Conservation (phyloP, 1,140 invertebrate species). For the Asobara japonica region DNA sequence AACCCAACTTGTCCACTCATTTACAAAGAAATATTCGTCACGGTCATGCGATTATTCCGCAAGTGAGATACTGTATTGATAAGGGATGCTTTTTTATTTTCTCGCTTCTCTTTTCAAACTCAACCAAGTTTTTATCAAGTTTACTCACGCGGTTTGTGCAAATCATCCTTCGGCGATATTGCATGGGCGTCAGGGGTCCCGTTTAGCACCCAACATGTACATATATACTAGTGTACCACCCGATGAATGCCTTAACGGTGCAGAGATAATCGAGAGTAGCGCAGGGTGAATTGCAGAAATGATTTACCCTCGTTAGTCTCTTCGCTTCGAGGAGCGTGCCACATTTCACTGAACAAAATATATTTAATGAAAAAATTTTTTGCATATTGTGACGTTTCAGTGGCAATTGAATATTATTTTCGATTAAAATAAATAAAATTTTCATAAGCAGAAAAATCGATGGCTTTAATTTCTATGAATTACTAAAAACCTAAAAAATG, state of each 20-base stretch:
- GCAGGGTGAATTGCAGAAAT: conserved; percentile 63
- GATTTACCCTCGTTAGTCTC: conserved; percentile 53
- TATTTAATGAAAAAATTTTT: background rate
- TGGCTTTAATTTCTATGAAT: too few relatives aligned
- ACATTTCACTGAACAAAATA: background rate
- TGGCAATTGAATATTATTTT: too few relatives aligned
- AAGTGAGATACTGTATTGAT: background rate
- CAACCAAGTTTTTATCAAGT: background rate
- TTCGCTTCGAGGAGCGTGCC: background rate
- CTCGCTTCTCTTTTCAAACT: background rate
- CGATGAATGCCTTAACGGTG: conserved; percentile 61
- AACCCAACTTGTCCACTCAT: background rate
- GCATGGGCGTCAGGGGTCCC: conserved; percentile 37
- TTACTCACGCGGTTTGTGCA: conserved; percentile 49
- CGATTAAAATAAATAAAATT: too few relatives aligned
- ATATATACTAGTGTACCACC: conserved; percentile 45
- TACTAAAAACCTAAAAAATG: background rate
- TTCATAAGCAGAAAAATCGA: too few relatives aligned
- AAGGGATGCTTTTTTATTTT: background rate
- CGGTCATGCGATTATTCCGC: background rate
- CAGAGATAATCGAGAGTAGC: conserved; percentile 58
- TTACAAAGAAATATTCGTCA: conserved; percentile 3
- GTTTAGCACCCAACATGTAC: conserved; percentile 34
- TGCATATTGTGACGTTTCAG: background rate
- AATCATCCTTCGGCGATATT: conserved; percentile 53